These are phyloP conservation scores for Leptodactylus fuscus DNA, from an alignment of 2,113 vertebrate genomes.

Conservation along the genomic window DNA sequence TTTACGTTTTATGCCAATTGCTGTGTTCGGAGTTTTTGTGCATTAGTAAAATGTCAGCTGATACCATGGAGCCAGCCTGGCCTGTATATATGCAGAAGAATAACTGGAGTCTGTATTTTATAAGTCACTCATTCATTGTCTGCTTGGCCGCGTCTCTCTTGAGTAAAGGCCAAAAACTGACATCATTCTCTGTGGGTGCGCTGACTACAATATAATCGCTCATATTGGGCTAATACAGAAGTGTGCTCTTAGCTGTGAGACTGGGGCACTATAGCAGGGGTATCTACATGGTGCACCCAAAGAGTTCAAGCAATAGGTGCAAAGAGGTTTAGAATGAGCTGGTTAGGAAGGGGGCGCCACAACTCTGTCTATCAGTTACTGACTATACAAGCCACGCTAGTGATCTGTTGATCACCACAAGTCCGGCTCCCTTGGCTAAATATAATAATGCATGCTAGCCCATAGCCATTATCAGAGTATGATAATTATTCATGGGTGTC, in stretches of 20 bases:
- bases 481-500: no score
- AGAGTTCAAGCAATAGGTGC: neutral
- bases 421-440: no score
- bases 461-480: no score
- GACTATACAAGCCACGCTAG: no score
- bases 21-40: neutral
- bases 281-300: neutral
- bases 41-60: slow-evolving; percentile 18
- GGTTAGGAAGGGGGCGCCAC: no score
- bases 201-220: slow-evolving; percentile 5
- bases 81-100: neutral
- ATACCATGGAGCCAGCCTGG: neutral
- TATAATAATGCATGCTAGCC: no score
- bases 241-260: neutral
- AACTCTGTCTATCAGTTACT: no score
- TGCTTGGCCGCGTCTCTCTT: neutral
- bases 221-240: neutral
- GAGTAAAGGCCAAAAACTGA: slow-evolving; percentile 2
- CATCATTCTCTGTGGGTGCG: no score
- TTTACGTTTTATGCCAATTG: neutral
- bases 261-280: neutral
- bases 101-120: neutral
- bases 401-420: no score
- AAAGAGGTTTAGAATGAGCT: no score
- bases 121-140: slow-evolving; percentile 31